Percentiles rank a stretch among this genome's conserved stretches.
phyloP scores from a whole-genome alignment of 2,113 vertebrate genomes.

The Elgaria multicarinata region DNA sequence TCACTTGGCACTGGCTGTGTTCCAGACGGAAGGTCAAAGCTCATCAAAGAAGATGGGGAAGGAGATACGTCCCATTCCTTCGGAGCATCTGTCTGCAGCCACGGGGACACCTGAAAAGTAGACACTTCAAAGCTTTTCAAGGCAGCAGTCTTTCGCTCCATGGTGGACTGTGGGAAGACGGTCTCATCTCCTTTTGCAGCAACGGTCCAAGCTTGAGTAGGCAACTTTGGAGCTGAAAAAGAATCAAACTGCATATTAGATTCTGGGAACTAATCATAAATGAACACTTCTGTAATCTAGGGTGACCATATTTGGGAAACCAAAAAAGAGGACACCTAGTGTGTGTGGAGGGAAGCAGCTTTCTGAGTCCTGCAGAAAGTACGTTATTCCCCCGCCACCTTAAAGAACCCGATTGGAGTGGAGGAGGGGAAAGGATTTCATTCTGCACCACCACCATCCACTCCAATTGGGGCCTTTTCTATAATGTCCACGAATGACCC shows the following conservation, averaged over 20 bases:
- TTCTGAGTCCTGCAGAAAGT: too few relatives aligned
- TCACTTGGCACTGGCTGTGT: constrained; percentile 1
- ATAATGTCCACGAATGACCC: too few relatives aligned
- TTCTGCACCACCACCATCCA: too few relatives aligned
- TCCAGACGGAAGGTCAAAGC: background rate
- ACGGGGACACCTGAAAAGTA: background rate
- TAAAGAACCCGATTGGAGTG: too few relatives aligned
- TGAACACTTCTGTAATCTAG: background rate
- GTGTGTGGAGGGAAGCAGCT: too few relatives aligned
- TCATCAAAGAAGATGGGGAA: background rate
- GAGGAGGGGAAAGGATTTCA: too few relatives aligned
- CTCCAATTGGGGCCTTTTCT: too few relatives aligned
- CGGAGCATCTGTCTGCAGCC: background rate
- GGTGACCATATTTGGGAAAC: too few relatives aligned
- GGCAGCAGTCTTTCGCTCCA: background rate
- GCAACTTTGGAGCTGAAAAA: background rate
- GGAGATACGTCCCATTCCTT: background rate
- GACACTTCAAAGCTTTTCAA: background rate
- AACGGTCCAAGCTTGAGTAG: background rate
- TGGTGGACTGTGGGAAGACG: background rate
- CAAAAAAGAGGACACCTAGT: too few relatives aligned
- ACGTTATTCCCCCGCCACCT: too few relatives aligned
- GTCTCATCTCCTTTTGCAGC: background rate
- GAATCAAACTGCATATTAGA: background rate
- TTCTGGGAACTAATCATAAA: background rate